phyloP scores from a whole-genome alignment of 1,140 invertebrate genomes.

The Aphidius gifuensis region DNA sequence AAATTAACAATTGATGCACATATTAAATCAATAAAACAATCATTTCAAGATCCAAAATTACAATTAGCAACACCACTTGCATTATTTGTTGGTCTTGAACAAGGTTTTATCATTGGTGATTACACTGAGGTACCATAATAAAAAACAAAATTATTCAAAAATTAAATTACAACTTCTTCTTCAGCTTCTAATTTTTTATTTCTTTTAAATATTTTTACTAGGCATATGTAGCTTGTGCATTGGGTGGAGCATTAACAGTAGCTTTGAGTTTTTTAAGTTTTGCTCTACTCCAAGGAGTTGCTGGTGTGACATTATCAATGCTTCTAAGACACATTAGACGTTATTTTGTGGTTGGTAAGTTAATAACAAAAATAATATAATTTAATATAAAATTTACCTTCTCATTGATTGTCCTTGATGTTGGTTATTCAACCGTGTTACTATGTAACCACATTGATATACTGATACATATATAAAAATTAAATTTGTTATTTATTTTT shows the following conservation, averaged over 20 bases:
- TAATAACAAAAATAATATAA: neutral
- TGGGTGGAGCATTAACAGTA: constrained; percentile 61
- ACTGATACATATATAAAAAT: neutral
- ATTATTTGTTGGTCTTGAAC: constrained; percentile 69
- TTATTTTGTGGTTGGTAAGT: constrained; percentile 63
- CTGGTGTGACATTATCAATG: constrained; percentile 67
- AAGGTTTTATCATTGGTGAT: constrained; percentile 71
- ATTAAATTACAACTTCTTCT: neutral
- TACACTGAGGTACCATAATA: constrained; percentile 59
- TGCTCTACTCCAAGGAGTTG: constrained; percentile 64
- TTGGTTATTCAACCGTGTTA: neutral
- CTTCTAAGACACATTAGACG: constrained; percentile 63
- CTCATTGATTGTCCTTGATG: neutral
- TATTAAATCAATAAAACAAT: constrained; percentile 44
- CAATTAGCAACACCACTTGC: constrained; percentile 64
- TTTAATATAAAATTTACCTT: neutral
- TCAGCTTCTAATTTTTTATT: neutral
- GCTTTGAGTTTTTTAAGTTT: constrained; percentile 64
- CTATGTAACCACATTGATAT: neutral
- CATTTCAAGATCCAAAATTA: constrained; percentile 57
- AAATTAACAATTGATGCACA: constrained; percentile 31
- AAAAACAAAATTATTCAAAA: constrained; percentile 6
- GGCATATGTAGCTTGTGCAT: constrained; percentile 64
- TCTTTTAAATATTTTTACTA: constrained; percentile 30
- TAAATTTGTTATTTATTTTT: constrained; percentile 25